Conservation (phyloP, 2,888 invertebrate genomes). For the Chrysina gloriosa region DNA sequence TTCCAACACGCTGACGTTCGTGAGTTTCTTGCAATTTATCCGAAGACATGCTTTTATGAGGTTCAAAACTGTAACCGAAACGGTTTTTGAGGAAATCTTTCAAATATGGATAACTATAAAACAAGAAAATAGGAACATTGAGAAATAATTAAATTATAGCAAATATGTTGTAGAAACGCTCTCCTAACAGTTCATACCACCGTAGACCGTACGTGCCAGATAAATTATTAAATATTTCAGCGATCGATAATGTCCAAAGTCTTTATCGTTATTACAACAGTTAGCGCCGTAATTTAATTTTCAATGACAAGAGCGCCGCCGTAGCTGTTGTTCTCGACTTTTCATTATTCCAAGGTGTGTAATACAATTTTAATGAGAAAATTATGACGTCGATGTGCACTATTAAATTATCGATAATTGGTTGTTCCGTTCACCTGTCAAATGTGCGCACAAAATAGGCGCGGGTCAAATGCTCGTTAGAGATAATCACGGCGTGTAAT, state of each 20-base stretch:
- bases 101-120: not conserved
- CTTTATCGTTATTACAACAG: not conserved
- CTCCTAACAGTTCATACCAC: not conserved
- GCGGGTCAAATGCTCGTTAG: not conserved
- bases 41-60: no score
- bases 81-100: no score
- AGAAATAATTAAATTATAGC: not conserved
- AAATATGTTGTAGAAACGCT: not conserved
- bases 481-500: not conserved
- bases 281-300: slow-evolving; percentile 10
- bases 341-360: slow-evolving; percentile 20
- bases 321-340: slow-evolving; percentile 1
- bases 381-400: slow-evolving; percentile 16
- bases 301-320: not conserved
- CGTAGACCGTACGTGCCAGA: not conserved
- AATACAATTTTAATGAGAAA: slow-evolving; percentile 25
- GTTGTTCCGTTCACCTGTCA: slow-evolving; percentile 3
- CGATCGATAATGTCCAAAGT: not conserved
- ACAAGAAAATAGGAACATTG: no score
- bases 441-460: not conserved
- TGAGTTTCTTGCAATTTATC: no score
- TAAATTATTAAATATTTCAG: not conserved
- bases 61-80: no score
- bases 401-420: slow-evolving; percentile 22
- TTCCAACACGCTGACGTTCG: no score